Conservation (phyloP, 1,140 invertebrate genomes). For the Brachionus calyciflorus region DNA sequence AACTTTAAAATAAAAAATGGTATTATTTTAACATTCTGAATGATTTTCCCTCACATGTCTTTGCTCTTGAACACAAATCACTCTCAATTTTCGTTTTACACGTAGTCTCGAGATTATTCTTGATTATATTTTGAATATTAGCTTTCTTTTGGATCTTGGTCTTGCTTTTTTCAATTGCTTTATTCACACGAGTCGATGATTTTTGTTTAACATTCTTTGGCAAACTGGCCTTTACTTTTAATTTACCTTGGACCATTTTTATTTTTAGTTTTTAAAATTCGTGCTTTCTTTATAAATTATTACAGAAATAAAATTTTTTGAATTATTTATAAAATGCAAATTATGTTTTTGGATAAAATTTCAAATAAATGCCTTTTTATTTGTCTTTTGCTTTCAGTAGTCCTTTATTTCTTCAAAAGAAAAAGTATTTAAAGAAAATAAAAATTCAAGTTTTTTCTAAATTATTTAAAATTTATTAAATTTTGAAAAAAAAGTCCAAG, state of each 20-base stretch:
- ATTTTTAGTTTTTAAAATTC: not conserved
- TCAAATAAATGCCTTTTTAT: not conserved
- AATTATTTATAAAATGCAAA: not conserved
- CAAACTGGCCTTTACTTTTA: conserved; percentile 11
- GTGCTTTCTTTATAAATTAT: not conserved
- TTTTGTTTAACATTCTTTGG: conserved; percentile 30
- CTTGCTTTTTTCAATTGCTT: conserved; percentile 14
- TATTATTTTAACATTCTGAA: conserved; percentile 28
- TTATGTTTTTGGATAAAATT: not conserved
- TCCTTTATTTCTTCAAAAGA: not conserved
- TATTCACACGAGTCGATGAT: conserved; percentile 7
- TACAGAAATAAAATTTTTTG: not conserved
- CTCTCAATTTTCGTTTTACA: conserved; percentile 11
- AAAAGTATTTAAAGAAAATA: not conserved
- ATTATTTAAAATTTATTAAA: not conserved
- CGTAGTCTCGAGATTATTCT: conserved; percentile 8
- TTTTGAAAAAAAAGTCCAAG: conserved; percentile 6
- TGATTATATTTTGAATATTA: conserved; percentile 24
- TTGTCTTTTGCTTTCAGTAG: conserved; percentile 26
- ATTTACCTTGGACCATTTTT: conserved; percentile 37
- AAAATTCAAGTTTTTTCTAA: not conserved
- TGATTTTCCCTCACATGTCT: conserved; percentile 27
- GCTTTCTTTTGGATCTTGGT: conserved; percentile 11
- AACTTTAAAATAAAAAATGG: too few relatives aligned
- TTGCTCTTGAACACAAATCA: conserved; percentile 16